Evolutionary conservation across 64 coral and sea anemone genomes (phyloP), one percentile per base, ranked within the genome.

Genomic region (Montipora foliosa): DNA sequence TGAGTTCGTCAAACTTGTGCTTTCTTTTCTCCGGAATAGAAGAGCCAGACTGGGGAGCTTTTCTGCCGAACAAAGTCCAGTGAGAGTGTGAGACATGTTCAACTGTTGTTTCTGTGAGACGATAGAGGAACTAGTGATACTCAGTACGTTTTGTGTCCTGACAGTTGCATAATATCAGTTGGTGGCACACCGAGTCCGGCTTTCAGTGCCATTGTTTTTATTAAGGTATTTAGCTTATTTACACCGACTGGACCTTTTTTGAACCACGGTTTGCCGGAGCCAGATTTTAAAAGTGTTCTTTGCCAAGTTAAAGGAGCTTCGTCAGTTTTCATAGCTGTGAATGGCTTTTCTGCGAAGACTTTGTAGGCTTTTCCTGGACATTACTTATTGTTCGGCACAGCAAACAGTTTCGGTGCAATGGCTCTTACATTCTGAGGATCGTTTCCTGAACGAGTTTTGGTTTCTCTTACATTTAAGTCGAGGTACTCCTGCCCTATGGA

Each of bases 231-330:
- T 29, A 29, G 29, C 29, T 29, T 29, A 29, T 29, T 29, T 29
- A 29, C 29, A 29, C 29, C 29, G 29, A 29, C 29, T 29, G 29
- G 29, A 29, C 29, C 29, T 29, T 29, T 29, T 29, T 29, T 29
- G 29, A 29, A 29, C 29, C 24, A 24, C 24, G 24, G 24, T 24
- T 24, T 24, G 24, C 24, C 24, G 24, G 24, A 24, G 24, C 24
- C 24, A 24, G 24, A 24, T 24, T 24, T 24, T 24, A 24, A 12
- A 7, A 86, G 77, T 94, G 78, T 89, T 94, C 77, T 89, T 49
- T 44, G 93, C 93, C 77, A 94, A 82, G 29, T 89, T 89, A 94
- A 94, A 94, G 85, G 92, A 59, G 83, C 78, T 61, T 89, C 92
- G 57, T 94, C 93, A 79, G 78, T 76, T 75, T 82, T 88, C 87